Base-by-base conservation (phyloP, 2,113 vertebrate species). In the Lonchura striata region DNA sequence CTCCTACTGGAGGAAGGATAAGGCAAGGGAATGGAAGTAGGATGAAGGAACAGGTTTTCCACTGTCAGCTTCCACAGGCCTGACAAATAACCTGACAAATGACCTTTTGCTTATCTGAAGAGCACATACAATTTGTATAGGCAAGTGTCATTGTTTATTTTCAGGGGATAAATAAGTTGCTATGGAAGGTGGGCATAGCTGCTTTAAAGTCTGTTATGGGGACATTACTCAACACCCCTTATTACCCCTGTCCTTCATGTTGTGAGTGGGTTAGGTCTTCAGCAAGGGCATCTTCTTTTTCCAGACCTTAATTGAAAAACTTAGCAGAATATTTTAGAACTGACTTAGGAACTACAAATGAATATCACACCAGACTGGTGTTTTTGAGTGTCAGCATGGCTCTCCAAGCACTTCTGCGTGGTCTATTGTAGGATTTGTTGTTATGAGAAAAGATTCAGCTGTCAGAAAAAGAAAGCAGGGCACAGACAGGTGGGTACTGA, bases 331-430 rank as follows among this genome's bases (percentile, higher is more conserved):
- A 0, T 59, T 94, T 94, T 84, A 69, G 74, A 82, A 52, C 47
- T 53, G 50, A 31, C 28, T 89, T 79, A 74, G 82, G 31, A 79
- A 28, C 31, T 82, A 59, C 57, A 72, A 74, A 76, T 0, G 2
- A 65, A 22, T 37, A 66, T 65, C 63, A 39, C 19, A 23, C 15
- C 64, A 65, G 41, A 80, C 28, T 25, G 70, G 39, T 0, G 0
- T 53, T 85, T 86, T 65, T 0, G 1, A 57, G 41, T 35, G 70
- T 56, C 0, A 0, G 28, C 57, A 71, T 1, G 0, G 37, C 7
- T 82, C 70, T 87, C 33, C 49, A 57, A 39, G 57, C 14, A 6
- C 24, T 80, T 72, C 39, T 20, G 0, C 7, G 2, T 39, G 49
- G n/a, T 74, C 54, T 3, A 0, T 56, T 52, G 60, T 46, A 41